phyloP scores from a whole-genome alignment of 2,113 vertebrate genomes.

The Typhlomys cinereus region DNA sequence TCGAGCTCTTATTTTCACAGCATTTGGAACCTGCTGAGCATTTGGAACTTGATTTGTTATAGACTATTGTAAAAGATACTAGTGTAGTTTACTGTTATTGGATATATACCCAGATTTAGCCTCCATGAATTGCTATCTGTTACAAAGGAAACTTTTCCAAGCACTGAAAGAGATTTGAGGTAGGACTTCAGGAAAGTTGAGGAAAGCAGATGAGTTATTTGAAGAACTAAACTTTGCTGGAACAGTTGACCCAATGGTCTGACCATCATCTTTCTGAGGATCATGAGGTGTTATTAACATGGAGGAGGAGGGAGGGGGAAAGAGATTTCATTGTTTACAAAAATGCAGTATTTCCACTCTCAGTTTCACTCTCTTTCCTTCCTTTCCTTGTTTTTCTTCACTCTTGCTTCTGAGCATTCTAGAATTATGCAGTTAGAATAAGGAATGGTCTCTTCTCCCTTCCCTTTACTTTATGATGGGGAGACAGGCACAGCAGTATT shows the following conservation, averaged over 20 bases:
- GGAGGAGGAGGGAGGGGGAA: background rate
- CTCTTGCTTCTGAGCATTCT: background rate
- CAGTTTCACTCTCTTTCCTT: rapidly evolving
- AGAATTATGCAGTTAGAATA: background rate
- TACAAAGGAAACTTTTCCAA: background rate
- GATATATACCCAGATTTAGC: background rate
- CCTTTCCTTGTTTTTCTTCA: background rate
- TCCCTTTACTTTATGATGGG: background rate
- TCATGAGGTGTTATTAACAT: rapidly evolving
- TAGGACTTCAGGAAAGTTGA: background rate
- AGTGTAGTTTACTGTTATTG: background rate
- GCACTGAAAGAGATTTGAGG: background rate
- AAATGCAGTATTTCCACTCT: background rate
- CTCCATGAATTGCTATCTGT: background rate
- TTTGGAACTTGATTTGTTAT: background rate
- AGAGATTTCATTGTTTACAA: background rate
- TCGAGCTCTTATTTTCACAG: background rate
- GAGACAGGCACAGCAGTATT: background rate
- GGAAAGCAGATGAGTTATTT: background rate
- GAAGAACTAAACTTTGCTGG: background rate
- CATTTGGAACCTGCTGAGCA: too few species aligned
- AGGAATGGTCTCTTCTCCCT: background rate
- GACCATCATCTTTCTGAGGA: background rate
- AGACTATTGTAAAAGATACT: background rate
- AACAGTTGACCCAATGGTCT: too few species aligned